Conservation (phyloP, 2,888 invertebrate species). For the Pterobdella sp. region DNA sequence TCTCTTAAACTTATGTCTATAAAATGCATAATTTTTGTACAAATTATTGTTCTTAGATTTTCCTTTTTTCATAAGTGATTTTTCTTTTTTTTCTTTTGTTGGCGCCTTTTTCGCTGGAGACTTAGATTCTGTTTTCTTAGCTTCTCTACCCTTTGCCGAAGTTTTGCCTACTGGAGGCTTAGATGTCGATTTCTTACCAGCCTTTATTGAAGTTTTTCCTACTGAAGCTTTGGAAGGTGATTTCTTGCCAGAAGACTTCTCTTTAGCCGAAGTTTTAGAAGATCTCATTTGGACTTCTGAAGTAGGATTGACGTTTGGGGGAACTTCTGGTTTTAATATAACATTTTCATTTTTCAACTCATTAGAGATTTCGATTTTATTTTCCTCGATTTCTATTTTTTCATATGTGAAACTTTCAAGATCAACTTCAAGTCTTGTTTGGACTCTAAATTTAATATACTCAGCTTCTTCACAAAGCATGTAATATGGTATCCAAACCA, state of each 20-base stretch:
- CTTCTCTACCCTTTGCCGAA: background rate
- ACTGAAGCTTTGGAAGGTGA: background rate
- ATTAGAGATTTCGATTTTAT: background rate
- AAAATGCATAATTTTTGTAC: background rate
- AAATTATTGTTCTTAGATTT: background rate
- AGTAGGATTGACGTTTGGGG: background rate
- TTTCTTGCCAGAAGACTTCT: background rate
- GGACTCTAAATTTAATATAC: background rate
- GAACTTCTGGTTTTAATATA: background rate
- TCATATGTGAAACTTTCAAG: background rate
- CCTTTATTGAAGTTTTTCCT: background rate
- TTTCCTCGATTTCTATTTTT: background rate
- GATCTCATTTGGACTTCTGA: background rate
- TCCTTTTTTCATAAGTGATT: background rate
- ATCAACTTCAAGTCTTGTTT: background rate
- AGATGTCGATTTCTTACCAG: background rate
- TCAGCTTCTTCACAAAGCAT: background rate
- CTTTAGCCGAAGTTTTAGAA: background rate
- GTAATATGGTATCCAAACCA: slow-evolving; percentile 1
- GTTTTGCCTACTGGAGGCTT: background rate
- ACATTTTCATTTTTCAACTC: background rate
- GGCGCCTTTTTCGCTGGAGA: background rate
- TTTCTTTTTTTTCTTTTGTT: background rate
- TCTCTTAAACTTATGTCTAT: too few relatives aligned
- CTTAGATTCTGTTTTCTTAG: background rate